Evolutionary conservation across 2,113 vertebrate genomes (phyloP), one percentile per base, ranked within the genome.

Genomic region (Platanista minor): DNA sequence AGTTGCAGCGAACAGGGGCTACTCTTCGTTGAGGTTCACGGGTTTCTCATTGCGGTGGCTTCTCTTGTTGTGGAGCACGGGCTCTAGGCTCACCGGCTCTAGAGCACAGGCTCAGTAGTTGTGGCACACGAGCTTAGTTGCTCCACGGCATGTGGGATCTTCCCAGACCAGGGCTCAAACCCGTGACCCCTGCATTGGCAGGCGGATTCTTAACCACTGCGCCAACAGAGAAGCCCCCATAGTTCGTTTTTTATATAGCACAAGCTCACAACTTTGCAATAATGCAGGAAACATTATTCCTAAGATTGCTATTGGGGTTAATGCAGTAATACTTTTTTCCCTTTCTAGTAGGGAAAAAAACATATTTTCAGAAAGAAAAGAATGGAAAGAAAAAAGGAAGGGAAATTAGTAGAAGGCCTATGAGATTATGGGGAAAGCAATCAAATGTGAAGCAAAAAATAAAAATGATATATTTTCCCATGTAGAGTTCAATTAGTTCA

Each of bases 211-310:
- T 52, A 52, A 52, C 52, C 52, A 52, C 52, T 52, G 52, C 5
- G 15, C 52, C 52, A 18, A 5, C 52, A 52, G 52, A 17, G 52
- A 52, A 52, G 52, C 52, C 15, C 15, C 15, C 49, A 52, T 13
- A 49, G 69, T 77, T 82, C 80, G 39, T 46, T 84, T 95, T 52
- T 82, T 46, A 23, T 77, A 39, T 43, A 54, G 11, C 49, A 67
- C 18, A 36, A 31, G 64, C 62, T 97, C 81, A 80, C 14, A 62
- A 69, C 57, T 92, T 96, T 84, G 54, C 90, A 96, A 89, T 72
- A 86, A 78, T 3, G 66, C 20, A 77, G 31, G 39, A 75, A 74
- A 82, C 41, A 82, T 72, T 49, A 92, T 29, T 94, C 23, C 43
- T 64, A 41, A 93, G 59, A 93, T 90, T 69, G 57, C 43, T 78